phyloP scores from a whole-genome alignment of 2,797 vertebrate species.

The Lacerta viridis region DNA sequence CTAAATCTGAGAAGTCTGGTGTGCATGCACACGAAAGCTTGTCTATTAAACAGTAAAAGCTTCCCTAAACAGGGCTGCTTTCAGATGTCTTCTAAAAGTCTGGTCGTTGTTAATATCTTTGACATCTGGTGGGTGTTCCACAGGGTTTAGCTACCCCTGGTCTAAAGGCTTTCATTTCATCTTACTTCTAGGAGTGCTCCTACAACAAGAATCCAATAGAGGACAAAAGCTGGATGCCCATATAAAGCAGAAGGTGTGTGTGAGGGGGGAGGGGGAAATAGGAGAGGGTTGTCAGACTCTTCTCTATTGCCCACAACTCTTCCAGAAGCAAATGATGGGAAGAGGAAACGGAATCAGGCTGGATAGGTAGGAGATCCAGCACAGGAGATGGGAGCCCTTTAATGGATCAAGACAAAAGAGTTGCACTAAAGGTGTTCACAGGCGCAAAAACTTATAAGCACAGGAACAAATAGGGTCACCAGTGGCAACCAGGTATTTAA shows the following conservation, averaged over 20 bases:
- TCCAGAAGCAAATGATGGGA: neutral
- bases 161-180: neutral
- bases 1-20: no score
- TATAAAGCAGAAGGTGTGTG: slow-evolving; percentile 25
- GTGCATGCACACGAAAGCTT: no score
- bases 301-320: neutral
- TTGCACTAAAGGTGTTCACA: neutral
- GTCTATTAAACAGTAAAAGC: no score
- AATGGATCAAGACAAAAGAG: neutral
- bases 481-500: neutral
- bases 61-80: no score
- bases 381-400: neutral
- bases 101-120: no score
- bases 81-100: no score
- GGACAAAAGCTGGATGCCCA: slow-evolving; percentile 9
- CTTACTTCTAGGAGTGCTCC: neutral
- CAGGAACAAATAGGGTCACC: neutral
- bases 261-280: neutral
- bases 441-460: neutral
- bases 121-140: no score
- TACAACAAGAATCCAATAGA: neutral
- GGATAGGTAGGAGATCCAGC: neutral
- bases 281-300: neutral
- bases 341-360: slow-evolving; percentile 18
- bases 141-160: no score